These are phyloP conservation scores for Rhadina sibilatrix DNA, from an alignment of 2,113 vertebrate species.

Conservation along the genomic window DNA sequence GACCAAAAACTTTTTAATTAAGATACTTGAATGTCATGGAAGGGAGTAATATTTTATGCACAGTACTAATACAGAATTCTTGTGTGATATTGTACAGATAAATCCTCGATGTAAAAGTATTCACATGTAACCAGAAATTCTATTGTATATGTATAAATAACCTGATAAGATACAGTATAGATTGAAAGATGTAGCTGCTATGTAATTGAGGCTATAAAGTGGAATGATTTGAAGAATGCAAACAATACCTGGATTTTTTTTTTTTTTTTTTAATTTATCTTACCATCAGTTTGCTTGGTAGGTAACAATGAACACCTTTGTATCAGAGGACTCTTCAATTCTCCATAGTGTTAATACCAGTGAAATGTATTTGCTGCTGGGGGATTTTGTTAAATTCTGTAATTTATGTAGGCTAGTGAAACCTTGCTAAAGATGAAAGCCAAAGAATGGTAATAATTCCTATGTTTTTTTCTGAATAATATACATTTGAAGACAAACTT, in stretches of 20 bases:
- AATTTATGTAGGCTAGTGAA: neutral
- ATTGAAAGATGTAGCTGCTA: neutral
- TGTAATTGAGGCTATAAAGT: neutral
- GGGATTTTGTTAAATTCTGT: neutral
- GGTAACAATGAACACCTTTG: neutral
- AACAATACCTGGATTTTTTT: neutral
- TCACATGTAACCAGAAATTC: neutral
- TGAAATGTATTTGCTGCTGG: neutral
- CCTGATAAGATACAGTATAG: neutral
- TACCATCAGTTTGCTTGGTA: neutral
- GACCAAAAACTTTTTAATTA: neutral
- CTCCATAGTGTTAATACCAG: neutral
- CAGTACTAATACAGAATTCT: neutral
- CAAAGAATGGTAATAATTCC: neutral
- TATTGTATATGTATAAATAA: neutral
- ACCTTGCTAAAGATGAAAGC: neutral
- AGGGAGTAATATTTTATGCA: neutral
- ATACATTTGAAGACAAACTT: neutral
- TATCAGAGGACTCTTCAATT: neutral
- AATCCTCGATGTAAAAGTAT: neutral
- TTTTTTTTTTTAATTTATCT: neutral
- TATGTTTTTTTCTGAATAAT: neutral
- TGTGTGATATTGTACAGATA: neutral
- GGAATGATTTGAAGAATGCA: neutral
- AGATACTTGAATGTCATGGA: neutral